Conservation (phyloP, 2,797 vertebrate species). For the Ctenosaura bakeri region DNA sequence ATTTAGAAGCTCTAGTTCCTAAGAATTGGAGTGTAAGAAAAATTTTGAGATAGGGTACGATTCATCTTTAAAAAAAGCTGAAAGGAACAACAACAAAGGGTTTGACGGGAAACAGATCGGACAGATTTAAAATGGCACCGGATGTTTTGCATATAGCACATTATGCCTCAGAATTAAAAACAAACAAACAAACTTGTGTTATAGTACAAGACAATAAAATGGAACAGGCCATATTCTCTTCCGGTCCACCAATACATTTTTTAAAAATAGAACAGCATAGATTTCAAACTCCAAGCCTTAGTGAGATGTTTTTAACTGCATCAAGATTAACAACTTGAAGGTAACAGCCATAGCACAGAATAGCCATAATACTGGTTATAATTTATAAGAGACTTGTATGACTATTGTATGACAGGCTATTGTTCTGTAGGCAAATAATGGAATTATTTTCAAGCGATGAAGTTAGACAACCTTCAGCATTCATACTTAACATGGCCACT, state of each 20-base stretch:
- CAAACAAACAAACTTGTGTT: not conserved
- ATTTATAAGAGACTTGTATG: not conserved
- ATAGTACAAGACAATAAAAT: not conserved
- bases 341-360: not conserved
- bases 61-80: not conserved
- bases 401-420: too few species aligned
- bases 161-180: not conserved
- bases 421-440: not conserved
- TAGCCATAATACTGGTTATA: not conserved
- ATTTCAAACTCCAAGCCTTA: constrained; percentile 15
- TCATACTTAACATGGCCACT: not conserved
- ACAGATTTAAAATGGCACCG: constrained; percentile 48
- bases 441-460: not conserved
- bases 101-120: constrained; percentile 40
- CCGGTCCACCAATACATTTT: constrained; percentile 12
- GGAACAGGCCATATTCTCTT: constrained; percentile 9
- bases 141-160: not conserved
- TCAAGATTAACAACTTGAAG: constrained; percentile 1
- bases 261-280: constrained; percentile 15
- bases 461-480: not conserved
- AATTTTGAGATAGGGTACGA: constrained; percentile 63
- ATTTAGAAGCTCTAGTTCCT: constrained; percentile 61
- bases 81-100: not conserved
- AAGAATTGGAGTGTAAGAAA: constrained; percentile 65
- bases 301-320: not conserved